These are phyloP conservation scores for Okamejei kenojei DNA, from an alignment of 2,797 vertebrate genomes.

Conservation along the genomic window DNA sequence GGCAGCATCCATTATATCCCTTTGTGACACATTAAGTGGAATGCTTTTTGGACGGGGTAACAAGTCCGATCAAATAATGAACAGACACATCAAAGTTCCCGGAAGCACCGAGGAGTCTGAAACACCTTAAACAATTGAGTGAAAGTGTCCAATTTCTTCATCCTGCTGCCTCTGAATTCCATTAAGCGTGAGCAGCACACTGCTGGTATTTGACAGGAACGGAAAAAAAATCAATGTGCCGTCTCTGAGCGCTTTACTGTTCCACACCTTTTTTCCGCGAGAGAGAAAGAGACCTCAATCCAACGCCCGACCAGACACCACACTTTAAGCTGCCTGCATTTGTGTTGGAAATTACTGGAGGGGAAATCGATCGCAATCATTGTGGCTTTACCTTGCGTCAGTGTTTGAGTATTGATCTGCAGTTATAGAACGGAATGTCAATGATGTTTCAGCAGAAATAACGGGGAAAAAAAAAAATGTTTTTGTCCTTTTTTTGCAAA, in stretches of 20 bases:
- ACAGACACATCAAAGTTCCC: not conserved
- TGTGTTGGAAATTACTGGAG: not conserved
- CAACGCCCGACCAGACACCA: not conserved
- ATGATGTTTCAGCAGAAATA: not conserved
- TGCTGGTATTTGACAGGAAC: not conserved
- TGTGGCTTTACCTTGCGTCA: not conserved
- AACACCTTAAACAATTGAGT: not conserved
- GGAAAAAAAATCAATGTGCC: not conserved
- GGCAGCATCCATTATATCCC: not conserved
- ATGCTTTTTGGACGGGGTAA: not conserved
- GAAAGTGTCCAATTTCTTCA: not conserved
- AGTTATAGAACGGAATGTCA: slow-evolving; percentile 5
- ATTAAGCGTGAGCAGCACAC: not conserved
- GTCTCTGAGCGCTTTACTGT: not conserved
- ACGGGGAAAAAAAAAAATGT: not conserved
- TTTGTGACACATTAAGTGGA: not conserved
- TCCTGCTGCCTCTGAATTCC: not conserved
- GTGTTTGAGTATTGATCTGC: not conserved
- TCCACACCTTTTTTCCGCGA: not conserved
- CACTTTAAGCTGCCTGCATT: not conserved
- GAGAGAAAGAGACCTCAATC: not conserved
- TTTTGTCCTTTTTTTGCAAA: not conserved
- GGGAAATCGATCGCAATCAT: not conserved
- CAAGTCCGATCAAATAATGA: not conserved
- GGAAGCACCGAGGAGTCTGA: not conserved